Percentiles rank a stretch among this genome's conserved stretches.
phyloP scores from a whole-genome alignment of 2,888 invertebrate species.

The Drosophila longiperda region DNA sequence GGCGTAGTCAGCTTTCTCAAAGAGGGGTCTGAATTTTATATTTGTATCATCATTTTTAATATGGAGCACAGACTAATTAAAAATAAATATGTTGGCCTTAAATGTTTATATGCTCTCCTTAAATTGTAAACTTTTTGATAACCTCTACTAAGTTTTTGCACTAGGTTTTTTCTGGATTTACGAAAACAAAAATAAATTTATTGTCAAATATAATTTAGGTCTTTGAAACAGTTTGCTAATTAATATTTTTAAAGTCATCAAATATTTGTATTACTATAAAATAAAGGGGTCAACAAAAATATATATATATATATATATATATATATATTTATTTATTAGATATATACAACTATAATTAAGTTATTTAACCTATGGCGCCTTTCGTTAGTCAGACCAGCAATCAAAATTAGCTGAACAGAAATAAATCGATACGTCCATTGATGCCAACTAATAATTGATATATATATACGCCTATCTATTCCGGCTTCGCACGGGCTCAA shows the following conservation, averaged over 20 bases:
- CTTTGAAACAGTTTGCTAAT: neutral
- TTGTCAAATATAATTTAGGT: neutral
- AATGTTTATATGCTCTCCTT: neutral
- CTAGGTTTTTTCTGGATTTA: neutral
- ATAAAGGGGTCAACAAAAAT: neutral
- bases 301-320: neutral
- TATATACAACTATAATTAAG: neutral
- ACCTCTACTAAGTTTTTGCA: neutral
- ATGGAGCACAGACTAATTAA: neutral
- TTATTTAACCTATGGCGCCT: neutral
- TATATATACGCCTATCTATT: neutral
- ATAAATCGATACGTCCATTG: neutral
- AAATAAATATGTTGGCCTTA: no score
- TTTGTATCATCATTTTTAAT: neutral
- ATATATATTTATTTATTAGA: neutral
- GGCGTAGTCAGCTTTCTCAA: neutral
- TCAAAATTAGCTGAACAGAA: neutral
- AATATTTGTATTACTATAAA: neutral
- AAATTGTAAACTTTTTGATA: neutral
- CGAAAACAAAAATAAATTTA: no score
- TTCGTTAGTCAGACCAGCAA: neutral
- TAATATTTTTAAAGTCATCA: neutral
- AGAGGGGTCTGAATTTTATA: neutral
- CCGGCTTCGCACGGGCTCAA: neutral
- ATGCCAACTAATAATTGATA: neutral